Percentiles rank a stretch among this genome's conserved stretches.
Conservation (phyloP, 2,888 invertebrate species). For the Unio pictorum region DNA sequence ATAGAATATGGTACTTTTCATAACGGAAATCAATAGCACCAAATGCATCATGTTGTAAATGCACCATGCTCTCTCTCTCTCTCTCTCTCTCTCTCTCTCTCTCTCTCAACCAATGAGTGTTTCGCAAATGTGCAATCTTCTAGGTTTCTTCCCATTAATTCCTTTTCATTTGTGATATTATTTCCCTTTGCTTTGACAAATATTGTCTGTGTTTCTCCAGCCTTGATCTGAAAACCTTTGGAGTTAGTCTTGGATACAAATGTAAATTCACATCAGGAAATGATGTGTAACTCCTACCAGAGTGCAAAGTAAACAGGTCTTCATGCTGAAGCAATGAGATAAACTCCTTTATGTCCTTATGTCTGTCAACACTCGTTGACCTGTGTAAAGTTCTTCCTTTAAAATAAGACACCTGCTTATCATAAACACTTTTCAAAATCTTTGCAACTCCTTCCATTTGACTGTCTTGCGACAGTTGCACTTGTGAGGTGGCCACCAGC, state of each 20-base stretch:
- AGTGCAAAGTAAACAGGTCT: conserved; percentile 6
- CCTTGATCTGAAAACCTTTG: conserved; percentile 4
- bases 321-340: conserved; percentile 10
- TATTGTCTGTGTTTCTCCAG: conserved; percentile 3
- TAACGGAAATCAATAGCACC: no score
- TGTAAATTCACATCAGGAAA: conserved; percentile 4
- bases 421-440: conserved; percentile 11
- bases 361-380: conserved; percentile 1
- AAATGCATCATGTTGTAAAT: no score
- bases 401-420: conserved; percentile 8
- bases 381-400: not conserved
- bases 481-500: conserved; percentile 24
- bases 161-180: conserved; percentile 1
- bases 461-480: conserved; percentile 25
- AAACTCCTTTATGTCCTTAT: conserved; percentile 13
- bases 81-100: no score
- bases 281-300: conserved; percentile 8
- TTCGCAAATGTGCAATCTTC: no score
- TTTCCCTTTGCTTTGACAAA: conserved; percentile 1
- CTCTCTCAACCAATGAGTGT: no score
- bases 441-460: conserved; percentile 26
- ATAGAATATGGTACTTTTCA: no score
- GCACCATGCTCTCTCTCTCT: no score
- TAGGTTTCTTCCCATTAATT: not conserved
- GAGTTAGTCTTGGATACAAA: conserved; percentile 4